Conservation (phyloP, 2,113 vertebrate genomes). For the Semnornis frantzii region DNA sequence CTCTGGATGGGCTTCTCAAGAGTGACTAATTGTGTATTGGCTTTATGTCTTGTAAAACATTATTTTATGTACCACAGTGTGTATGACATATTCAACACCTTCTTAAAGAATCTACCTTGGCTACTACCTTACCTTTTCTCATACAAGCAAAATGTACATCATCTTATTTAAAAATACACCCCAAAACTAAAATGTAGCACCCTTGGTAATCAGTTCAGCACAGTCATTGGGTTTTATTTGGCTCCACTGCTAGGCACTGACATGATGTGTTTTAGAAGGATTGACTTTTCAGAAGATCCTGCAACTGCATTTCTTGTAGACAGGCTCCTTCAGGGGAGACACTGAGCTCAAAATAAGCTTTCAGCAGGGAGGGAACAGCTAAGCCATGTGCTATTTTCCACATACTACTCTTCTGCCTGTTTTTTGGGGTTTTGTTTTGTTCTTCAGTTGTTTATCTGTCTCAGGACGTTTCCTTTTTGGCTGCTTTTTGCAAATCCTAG, state of each 20-base stretch:
- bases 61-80: not conserved
- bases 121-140: not conserved
- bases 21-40: not conserved
- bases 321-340: not conserved
- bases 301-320: not conserved
- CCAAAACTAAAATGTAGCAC: not conserved
- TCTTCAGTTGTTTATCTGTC: conserved; percentile 44
- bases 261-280: not conserved
- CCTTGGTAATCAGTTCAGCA: not conserved
- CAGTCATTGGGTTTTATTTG: not conserved
- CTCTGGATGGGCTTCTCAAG: not conserved
- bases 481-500: conserved; percentile 20
- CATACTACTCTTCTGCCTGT: not conserved
- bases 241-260: not conserved
- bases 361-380: not conserved
- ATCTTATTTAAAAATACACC: not conserved
- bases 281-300: not conserved
- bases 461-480: conserved; percentile 24
- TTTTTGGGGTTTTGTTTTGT: not conserved
- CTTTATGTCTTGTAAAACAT: not conserved
- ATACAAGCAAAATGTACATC: not conserved
- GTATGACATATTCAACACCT: not conserved
- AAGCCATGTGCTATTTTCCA: not conserved
- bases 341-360: not conserved
- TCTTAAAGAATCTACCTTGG: not conserved